These are phyloP conservation scores for Nymphalis c-album DNA, from an alignment of 2,888 invertebrate species.

Conservation along the genomic window DNA sequence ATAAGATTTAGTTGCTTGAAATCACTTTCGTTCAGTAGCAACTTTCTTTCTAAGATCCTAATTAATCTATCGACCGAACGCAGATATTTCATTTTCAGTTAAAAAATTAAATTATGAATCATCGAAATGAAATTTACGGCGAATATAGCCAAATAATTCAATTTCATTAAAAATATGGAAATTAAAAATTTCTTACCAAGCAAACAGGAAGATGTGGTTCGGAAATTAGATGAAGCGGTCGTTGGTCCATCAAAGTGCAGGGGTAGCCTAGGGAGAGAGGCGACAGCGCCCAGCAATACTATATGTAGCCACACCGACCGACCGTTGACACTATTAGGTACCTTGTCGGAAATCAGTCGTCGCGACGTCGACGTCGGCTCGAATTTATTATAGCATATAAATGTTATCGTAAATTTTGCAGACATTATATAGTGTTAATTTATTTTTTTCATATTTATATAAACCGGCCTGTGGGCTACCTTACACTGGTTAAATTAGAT, in stretches of 20 bases:
- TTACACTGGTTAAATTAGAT: too few species aligned
- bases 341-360: slow-evolving; percentile 11
- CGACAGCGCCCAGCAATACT: not conserved
- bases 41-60: too few species aligned
- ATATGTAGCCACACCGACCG: slow-evolving; percentile 3
- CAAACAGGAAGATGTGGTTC: not conserved
- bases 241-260: slow-evolving; percentile 7
- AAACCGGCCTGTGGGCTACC: too few species aligned
- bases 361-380: not conserved
- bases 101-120: too few species aligned
- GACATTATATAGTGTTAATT: too few species aligned
- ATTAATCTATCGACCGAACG: too few species aligned
- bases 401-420: not conserved
- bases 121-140: not conserved
- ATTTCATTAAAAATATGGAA: not conserved
- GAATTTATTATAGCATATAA: slow-evolving; percentile 1
- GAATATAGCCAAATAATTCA: not conserved
- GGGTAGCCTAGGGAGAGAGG: slow-evolving; percentile 8
- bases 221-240: slow-evolving; percentile 2
- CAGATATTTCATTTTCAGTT: too few species aligned
- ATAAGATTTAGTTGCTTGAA: too few species aligned
- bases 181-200: not conserved
- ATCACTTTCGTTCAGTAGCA: too few species aligned
- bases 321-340: slow-evolving; percentile 17
- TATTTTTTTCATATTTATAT: too few species aligned